Percentiles rank a stretch among this genome's conserved stretches.
These are phyloP conservation scores for Hyla sarda DNA, from an alignment of 2,113 vertebrate species.

Conservation along the genomic window DNA sequence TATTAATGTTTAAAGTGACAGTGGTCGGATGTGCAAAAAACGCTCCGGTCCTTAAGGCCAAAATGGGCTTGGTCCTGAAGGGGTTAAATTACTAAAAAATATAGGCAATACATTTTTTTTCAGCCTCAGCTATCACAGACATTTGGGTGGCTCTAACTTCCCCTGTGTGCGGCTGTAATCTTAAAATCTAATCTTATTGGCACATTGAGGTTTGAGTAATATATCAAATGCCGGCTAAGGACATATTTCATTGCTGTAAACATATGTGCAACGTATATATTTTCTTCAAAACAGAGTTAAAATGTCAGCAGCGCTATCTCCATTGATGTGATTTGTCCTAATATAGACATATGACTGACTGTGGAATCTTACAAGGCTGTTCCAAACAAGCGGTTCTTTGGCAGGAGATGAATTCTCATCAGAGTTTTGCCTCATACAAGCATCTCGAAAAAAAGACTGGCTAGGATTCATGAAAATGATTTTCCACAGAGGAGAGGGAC, in stretches of 20 bases:
- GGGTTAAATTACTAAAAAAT: no score
- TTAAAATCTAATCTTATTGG: neutral
- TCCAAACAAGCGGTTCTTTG: constrained; percentile 53
- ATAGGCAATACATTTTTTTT: no score
- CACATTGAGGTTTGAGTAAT: neutral
- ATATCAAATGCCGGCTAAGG: neutral
- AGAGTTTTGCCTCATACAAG: constrained; percentile 50
- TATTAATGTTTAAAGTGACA: no score
- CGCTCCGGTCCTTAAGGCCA: no score
- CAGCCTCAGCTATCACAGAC: no score
- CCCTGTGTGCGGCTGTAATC: no score
- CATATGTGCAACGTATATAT: neutral
- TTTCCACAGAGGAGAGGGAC: constrained; percentile 38
- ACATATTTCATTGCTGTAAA: neutral
- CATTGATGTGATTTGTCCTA: constrained; percentile 52
- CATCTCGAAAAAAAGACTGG: constrained; percentile 31
- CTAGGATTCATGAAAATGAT: constrained; percentile 34
- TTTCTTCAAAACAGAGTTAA: neutral
- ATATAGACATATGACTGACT: constrained; percentile 55
- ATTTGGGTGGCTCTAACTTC: no score
- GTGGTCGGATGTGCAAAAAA: no score
- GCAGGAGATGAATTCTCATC: constrained; percentile 53
- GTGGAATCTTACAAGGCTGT: constrained; percentile 40
- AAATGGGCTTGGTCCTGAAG: no score
- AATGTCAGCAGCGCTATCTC: constrained; percentile 18